Percentiles rank a stretch among this genome's conserved stretches.
Evolutionary conservation across 1,140 invertebrate species (phyloP).

Genomic region (Tribolium madens): DNA sequence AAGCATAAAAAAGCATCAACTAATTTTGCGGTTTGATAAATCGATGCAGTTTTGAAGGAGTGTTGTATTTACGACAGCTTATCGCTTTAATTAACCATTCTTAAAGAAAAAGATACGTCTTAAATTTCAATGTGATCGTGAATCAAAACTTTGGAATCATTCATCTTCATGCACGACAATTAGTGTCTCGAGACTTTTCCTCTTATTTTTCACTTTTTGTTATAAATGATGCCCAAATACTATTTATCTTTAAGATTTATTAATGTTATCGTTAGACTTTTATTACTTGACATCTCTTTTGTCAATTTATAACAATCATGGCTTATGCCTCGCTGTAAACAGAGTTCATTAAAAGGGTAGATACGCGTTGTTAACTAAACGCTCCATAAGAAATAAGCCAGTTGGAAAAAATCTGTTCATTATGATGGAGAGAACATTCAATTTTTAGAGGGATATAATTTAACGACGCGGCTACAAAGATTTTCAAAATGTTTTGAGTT

Average conservation of each 20-base stretch:
- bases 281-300: slow-evolving; percentile 53
- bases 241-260: slow-evolving; percentile 59
- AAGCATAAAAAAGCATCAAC: background rate
- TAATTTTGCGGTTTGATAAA: background rate
- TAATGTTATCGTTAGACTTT: slow-evolving; percentile 53
- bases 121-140: slow-evolving; percentile 34
- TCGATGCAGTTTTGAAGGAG: background rate
- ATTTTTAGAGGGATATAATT: slow-evolving; percentile 23
- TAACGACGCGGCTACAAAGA: slow-evolving; percentile 1
- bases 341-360: slow-evolving; percentile 42
- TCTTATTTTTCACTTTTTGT: slow-evolving; percentile 58
- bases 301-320: slow-evolving; percentile 54
- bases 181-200: slow-evolving; percentile 58
- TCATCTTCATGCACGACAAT: slow-evolving; percentile 58
- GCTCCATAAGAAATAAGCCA: slow-evolving; percentile 42
- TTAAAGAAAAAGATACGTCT: slow-evolving; percentile 10
- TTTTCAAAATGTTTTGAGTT: slow-evolving; percentile 16
- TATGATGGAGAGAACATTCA: slow-evolving; percentile 28
- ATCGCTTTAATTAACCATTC: slow-evolving; percentile 36
- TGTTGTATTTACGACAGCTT: slow-evolving; percentile 35
- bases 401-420: slow-evolving; percentile 43
- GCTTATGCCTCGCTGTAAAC: slow-evolving; percentile 44
- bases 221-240: slow-evolving; percentile 55
- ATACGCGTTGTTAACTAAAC: slow-evolving; percentile 44
- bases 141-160: slow-evolving; percentile 47